These are phyloP conservation scores for Gibbula magus DNA, from an alignment of 2,888 invertebrate species.

Conservation along the genomic window DNA sequence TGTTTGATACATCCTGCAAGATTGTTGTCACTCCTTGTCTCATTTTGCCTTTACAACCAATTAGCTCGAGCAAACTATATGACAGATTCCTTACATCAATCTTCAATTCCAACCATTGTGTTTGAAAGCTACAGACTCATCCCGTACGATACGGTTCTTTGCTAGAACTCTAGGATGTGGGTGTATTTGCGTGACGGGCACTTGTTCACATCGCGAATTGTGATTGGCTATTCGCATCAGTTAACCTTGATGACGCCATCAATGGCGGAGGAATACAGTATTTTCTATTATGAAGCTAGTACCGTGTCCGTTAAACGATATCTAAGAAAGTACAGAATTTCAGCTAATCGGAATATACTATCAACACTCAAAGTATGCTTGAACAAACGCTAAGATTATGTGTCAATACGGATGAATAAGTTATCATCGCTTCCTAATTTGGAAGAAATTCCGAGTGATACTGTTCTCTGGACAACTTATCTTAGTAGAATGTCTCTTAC, in stretches of 20 bases:
- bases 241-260: constrained; percentile 29
- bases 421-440: constrained; percentile 3
- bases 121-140: no score
- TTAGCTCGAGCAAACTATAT: no score
- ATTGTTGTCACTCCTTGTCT: no score
- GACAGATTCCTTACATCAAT: no score
- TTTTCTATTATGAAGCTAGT: constrained; percentile 20
- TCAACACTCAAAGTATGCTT: no score
- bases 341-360: background rate
- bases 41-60: no score
- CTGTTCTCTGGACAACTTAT: background rate
- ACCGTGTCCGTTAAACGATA: background rate
- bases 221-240: background rate
- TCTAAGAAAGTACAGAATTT: background rate
- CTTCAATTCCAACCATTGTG: no score
- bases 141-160: no score
- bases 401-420: background rate
- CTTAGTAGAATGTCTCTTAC: no score
- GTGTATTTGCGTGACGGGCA: background rate
- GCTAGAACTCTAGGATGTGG: background rate
- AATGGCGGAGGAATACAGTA: constrained; percentile 32
- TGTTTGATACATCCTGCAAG: no score
- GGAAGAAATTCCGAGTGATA: background rate
- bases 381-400: no score
- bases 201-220: background rate